Evolutionary conservation across 1,140 invertebrate genomes (phyloP).

Genomic region (Odontomachus brunneus): DNA sequence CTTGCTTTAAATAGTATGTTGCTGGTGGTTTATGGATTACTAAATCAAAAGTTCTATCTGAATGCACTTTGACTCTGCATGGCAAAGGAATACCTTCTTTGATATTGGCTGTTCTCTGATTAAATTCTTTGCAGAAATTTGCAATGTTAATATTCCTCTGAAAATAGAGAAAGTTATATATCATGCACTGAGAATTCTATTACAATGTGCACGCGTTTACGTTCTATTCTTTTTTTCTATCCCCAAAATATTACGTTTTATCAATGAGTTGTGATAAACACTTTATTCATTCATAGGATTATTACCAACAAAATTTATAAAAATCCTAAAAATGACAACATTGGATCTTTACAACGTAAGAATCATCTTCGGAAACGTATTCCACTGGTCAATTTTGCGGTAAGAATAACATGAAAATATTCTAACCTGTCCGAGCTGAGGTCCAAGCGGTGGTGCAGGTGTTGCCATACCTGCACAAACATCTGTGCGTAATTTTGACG

Average conservation of each 20-base stretch:
- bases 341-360: neutral
- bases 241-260: neutral
- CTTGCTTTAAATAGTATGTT: constrained; percentile 96
- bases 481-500: constrained; percentile 89
- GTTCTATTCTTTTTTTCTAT: neutral
- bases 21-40: constrained; percentile 94
- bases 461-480: constrained; percentile 95
- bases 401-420: constrained; percentile 25
- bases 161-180: constrained; percentile 72
- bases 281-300: no score
- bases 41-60: constrained; percentile 95
- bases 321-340: neutral
- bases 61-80: constrained; percentile 92
- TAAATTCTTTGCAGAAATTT: constrained; percentile 99
- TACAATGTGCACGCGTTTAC: neutral
- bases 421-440: constrained; percentile 94
- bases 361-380: neutral
- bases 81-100: constrained; percentile 97
- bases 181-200: constrained; percentile 19
- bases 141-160: constrained; percentile 98
- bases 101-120: constrained; percentile 96
- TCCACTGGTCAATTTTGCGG: no score
- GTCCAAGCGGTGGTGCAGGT: constrained; percentile 95
- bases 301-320: no score
- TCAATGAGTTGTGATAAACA: no score